A percentile compares a stretch with the other conserved stretches of the same genome.
These are phyloP conservation scores for Scatophagus argus DNA, from an alignment of 2,113 vertebrate species.

Conservation along the genomic window DNA sequence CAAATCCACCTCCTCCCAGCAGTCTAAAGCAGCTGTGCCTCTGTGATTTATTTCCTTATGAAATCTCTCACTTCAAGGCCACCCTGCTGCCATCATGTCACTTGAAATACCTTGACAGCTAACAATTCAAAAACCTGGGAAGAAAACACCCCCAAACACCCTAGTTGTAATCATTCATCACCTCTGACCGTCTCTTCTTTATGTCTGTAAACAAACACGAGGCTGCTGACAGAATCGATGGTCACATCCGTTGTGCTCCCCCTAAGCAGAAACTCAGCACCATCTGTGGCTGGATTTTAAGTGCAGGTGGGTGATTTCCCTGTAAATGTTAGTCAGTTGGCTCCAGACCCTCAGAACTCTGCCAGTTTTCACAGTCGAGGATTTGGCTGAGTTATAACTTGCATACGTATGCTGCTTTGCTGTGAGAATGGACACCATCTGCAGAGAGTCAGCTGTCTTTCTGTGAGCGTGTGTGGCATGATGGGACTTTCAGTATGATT, in stretches of 20 bases:
- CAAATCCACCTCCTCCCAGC: too few species aligned
- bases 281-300: slow-evolving; percentile 63
- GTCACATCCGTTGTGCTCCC: slow-evolving; percentile 30
- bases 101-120: slow-evolving; percentile 36
- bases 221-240: background rate
- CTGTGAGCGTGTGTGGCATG: background rate
- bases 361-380: slow-evolving; percentile 54
- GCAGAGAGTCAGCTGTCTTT: slow-evolving; percentile 29
- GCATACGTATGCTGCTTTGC: slow-evolving; percentile 56
- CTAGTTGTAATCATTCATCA: slow-evolving; percentile 3
- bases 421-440: slow-evolving; percentile 59
- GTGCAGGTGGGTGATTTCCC: slow-evolving; percentile 65
- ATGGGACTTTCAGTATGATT: slow-evolving; percentile 1
- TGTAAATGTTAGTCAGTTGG: slow-evolving; percentile 64
- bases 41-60: background rate
- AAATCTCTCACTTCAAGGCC: background rate
- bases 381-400: slow-evolving; percentile 60
- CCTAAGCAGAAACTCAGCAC: slow-evolving; percentile 24
- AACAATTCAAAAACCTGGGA: slow-evolving; percentile 26
- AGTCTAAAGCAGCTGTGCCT: background rate
- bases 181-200: background rate
- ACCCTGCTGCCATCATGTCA: slow-evolving; percentile 4
- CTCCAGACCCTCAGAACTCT: slow-evolving; percentile 39
- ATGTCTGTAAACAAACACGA: slow-evolving; percentile 35
- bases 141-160: slow-evolving; percentile 8